Evolutionary conservation across 2,888 invertebrate species (phyloP), one percentile per base, ranked within the genome.

Genomic region (Adelognathus sp.): DNA sequence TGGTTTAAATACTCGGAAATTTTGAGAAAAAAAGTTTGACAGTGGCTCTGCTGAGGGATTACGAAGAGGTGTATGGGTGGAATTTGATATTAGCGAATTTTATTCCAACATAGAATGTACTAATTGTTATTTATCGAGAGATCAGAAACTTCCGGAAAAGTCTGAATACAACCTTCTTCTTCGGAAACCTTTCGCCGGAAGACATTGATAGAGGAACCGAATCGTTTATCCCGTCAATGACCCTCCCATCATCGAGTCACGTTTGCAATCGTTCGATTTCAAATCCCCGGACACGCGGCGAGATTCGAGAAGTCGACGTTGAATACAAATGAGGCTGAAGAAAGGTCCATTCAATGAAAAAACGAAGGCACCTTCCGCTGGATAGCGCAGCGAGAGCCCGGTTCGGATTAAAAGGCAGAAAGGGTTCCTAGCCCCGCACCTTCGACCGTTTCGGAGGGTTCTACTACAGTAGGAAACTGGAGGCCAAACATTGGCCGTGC

Each of bases 281-380:
- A 72, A 79, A 82, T 81, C 80, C 77, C 81, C 75, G 82, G 80
- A 80, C 81, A 82, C 80, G 82, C 74, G 70, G 63, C 76, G 75
- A 74, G 80, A 81, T 80, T 81, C 79, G 61, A 54, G 71, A 72
- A 41, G 67, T 72, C 39, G 73, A 74, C 69, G 80, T 81, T 81
- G 81, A 82, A 81, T 82, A 82, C 81, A 76, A 82, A 82, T 60
- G 82, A 80, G 76, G 54, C 33, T 29, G 27, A 67, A 78, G 56
- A 66, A 50, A 52, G 70, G 54, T 29, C 69, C 27, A 46, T 70
- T 44, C 27, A 52, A 41, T 50, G 50, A 36, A 31, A 29, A 50
- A 70, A 64, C 11, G 60, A 64, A 69, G 64, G 64, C 64, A 60
- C 50, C 58, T 63, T 44, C 24, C 14, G 50, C 36, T 9, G 63